Base-by-base conservation (phyloP, 2,888 invertebrate genomes). In the Physocephala rufipes region DNA sequence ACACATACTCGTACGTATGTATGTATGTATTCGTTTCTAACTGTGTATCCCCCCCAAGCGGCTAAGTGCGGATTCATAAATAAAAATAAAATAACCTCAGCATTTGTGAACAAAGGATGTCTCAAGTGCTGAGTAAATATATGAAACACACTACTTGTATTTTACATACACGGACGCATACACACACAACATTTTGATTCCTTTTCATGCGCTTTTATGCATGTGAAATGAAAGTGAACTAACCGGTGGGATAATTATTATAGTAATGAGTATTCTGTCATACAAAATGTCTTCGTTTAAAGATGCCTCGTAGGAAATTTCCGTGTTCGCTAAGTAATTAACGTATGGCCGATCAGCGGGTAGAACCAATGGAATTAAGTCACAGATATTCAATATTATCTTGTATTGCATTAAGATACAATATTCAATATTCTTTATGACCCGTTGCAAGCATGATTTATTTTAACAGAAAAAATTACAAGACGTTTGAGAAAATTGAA, bases 71-170 rank as follows among this genome's bases (percentile, higher is more conserved):
- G 58, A 58, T 58, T 58, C 58, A n/a, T n/a, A 24, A 26, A 26
- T 26, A 36, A 36, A 36, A 36, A 36, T 36, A 36, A 36, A 36
- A 58, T 58, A 26, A 58, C 28, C 24, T 45, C 24, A 62, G 53
- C 36, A 19, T 49, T 36, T 26, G 28, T 26, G 79, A 80, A 79
- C 79, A 79, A 79, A 76, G 78, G 79, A 78, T 77, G 80, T 80
- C 80, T 80, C 80, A 80, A 80, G 80, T 80, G 80, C 79, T 77
- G 76, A 76, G 78, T 74, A 76, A 58, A 58, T 26, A 13, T 73
- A 78, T 28, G 28, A 28, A 15, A 47, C 64, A 43, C 45, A 64
- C 53, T 36, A 36, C 36, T 36, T 36, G 36, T 9, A 59, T 43
- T 28, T 36, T 59, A 49, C 15, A 19, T 16, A 7, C 61, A 15